Evolutionary conservation across 2,888 invertebrate species (phyloP), one percentile per base, ranked within the genome.

Genomic region (Spisula solida): DNA sequence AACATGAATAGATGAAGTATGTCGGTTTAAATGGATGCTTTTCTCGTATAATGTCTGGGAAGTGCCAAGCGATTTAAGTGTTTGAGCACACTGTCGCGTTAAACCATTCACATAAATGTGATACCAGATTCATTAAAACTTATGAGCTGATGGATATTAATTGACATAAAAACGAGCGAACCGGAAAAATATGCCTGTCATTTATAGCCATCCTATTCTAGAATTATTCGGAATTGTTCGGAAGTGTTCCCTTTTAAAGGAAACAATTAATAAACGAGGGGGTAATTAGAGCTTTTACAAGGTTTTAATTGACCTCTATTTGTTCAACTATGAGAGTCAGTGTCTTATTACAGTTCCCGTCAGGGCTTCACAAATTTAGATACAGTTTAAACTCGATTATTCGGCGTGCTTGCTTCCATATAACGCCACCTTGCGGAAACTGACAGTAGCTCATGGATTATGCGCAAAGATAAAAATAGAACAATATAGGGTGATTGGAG

Each of bases 401-500:
- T 34, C 18, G 31, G 31, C 31, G 31, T 75, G 34, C 75, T 18
- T 34, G 31, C 16, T 18, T 16, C 1, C 31, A 75, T 12, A 75
- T 18, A 75, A 18, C 34, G 18, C 34, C 34, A 31, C 34, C 75
- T 31, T 34, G 34, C 25, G 75, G 75, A 25, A 31, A 8, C 41
- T 41, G 41, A 41, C 41, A 41, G 41, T 41, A 34, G 34, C 75
- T 75, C 75, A 31, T 75, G 34, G 12, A 75, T 75, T 75, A 10
- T 31, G 34, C 34, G 16, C 29, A 34, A 20, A 34, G 20, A 75
- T 75, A 75, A 60, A 60, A 56, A 70, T 70, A 66, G 70, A 83
- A 70, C 60, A 70, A 29, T n/a, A 83, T 70, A 70, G 25, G 25
- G 70, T 70, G 83, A 83, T n/a, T 41, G 25, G 66, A 70, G 25